phyloP scores from a whole-genome alignment of 2,888 invertebrate genomes.

The Choristoneura rosaceana region DNA sequence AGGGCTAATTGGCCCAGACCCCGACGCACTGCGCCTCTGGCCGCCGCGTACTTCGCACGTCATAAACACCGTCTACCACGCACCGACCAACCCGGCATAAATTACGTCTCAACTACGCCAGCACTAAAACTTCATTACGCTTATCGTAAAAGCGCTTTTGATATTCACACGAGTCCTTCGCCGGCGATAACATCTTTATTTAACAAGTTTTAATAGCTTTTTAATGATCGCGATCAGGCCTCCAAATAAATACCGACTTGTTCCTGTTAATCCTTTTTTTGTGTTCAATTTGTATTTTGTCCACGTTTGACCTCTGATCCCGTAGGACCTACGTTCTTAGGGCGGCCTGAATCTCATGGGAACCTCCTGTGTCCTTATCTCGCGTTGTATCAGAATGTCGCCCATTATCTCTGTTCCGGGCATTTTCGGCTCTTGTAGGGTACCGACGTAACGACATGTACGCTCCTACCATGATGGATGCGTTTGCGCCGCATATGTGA shows the following conservation, averaged over 20 bases:
- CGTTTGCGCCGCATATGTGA: conserved; percentile 66
- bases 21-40: conserved; percentile 58
- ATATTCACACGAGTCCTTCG: conserved; percentile 55
- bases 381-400: conserved; percentile 82
- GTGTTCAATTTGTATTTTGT: conserved; percentile 60
- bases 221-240: conserved; percentile 55
- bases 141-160: conserved; percentile 55
- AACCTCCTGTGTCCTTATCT: conserved; percentile 78
- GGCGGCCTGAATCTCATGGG: conserved; percentile 75
- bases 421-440: conserved; percentile 80
- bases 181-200: conserved; percentile 55
- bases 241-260: conserved; percentile 44
- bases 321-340: conserved; percentile 56
- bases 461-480: conserved; percentile 82
- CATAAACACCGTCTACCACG: conserved; percentile 51
- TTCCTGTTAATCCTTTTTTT: conserved; percentile 51
- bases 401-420: conserved; percentile 80
- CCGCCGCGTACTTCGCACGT: conserved; percentile 62
- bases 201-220: conserved; percentile 56
- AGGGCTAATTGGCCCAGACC: conserved; percentile 54
- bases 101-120: conserved; percentile 53
- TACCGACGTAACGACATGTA: conserved; percentile 72
- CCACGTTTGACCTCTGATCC: conserved; percentile 74
- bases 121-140: conserved; percentile 47
- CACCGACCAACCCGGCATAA: conserved; percentile 55